Evolutionary conservation across 2,797 vertebrate species (phyloP).

Genomic region (Sphenodon punctatus): DNA sequence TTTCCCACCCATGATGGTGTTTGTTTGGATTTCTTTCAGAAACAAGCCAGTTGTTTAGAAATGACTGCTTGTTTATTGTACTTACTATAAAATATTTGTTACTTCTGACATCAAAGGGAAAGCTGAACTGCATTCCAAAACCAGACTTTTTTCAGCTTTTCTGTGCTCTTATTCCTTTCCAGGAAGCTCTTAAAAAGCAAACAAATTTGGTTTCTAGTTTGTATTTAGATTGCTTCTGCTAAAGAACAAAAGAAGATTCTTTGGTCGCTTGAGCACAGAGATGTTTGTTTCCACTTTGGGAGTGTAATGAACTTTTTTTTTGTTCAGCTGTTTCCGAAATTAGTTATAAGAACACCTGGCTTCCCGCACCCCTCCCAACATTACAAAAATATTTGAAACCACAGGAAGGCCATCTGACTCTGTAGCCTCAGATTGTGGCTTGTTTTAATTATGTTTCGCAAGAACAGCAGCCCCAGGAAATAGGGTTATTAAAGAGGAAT

Average conservation of each 20-base stretch:
- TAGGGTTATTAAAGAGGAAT: no score
- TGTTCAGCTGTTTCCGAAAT: slow-evolving; percentile 43
- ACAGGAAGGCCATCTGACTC: slow-evolving; percentile 62
- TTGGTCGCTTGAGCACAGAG: slow-evolving; percentile 51
- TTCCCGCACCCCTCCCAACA: slow-evolving; percentile 58
- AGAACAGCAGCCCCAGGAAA: slow-evolving; percentile 8
- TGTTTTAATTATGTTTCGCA: slow-evolving; percentile 32
- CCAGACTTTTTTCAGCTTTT: slow-evolving; percentile 34
- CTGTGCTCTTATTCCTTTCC: slow-evolving; percentile 3
- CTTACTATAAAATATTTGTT: background rate
- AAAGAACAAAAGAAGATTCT: slow-evolving; percentile 55
- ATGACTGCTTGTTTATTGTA: slow-evolving; percentile 3
- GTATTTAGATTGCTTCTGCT: slow-evolving; percentile 54
- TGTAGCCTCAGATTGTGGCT: slow-evolving; percentile 20
- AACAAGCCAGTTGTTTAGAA: background rate
- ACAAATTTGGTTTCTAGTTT: slow-evolving; percentile 34
- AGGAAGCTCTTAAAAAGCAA: slow-evolving; percentile 44
- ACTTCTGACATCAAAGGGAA: slow-evolving; percentile 28
- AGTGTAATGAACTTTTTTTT: slow-evolving; percentile 25
- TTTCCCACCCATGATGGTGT: background rate
- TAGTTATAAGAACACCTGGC: slow-evolving; percentile 55
- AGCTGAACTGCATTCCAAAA: background rate
- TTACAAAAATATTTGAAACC: slow-evolving; percentile 40
- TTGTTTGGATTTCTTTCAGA: background rate
- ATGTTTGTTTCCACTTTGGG: slow-evolving; percentile 56